Percentiles rank a stretch among this genome's conserved stretches.
Conservation (phyloP, 2,113 vertebrate genomes). For the Entomyzon cyanotis region DNA sequence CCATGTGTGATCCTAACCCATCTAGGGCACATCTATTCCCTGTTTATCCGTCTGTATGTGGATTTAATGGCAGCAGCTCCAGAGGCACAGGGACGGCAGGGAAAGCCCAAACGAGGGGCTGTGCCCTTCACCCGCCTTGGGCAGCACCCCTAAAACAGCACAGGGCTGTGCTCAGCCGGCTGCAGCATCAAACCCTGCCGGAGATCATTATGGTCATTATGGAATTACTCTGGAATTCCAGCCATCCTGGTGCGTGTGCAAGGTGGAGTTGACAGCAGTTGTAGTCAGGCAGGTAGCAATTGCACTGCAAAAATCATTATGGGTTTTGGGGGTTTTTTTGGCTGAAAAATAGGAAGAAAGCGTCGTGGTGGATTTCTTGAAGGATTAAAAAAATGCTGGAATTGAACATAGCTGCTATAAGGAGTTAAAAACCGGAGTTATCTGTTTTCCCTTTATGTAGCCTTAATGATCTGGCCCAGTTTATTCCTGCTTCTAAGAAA, state of each 20-base stretch:
- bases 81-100: background rate
- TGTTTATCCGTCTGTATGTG: fast-evolving
- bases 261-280: background rate
- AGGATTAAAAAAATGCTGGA: background rate
- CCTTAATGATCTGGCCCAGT: background rate
- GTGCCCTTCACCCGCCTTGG: background rate
- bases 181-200: background rate
- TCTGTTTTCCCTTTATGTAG: background rate
- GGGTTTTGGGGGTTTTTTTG: fast-evolving
- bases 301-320: background rate
- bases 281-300: background rate
- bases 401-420: background rate
- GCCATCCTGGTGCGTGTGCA: background rate
- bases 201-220: background rate
- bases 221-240: background rate
- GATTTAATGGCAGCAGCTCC: background rate
- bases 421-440: background rate
- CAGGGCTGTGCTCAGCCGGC: background rate
- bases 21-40: fast-evolving
- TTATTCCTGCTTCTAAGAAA: constrained; percentile 29
- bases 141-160: background rate
- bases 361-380: background rate
- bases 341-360: background rate
- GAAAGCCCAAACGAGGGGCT: background rate
- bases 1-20: fast-evolving